Evolutionary conservation across 2,113 vertebrate genomes (phyloP), one percentile per base, ranked within the genome.

Genomic region (Brachionichthys hirsutus): DNA sequence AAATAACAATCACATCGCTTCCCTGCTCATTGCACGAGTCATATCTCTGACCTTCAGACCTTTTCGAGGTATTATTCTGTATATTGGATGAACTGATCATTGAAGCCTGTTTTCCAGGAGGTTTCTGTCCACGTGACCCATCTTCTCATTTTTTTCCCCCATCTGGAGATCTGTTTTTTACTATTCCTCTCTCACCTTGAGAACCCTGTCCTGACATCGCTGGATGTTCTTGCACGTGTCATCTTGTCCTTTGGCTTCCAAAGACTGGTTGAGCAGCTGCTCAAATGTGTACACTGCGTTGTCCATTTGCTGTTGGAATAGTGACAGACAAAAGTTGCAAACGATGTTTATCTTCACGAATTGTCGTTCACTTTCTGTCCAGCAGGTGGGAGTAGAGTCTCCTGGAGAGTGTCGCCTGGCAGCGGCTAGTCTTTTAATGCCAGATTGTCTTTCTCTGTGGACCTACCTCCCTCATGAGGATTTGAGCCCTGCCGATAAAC

Each of bases 381-480:
- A 88, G 67, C 69, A 88, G 86, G 69, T 72, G 84, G 63, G 1
- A 16, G 61, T 43, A 82, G 48, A 77, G 60, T 6, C 9, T 45
- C 22, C 5, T 30, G 24, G 24, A 3, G 24, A 6, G 5, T 30
- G 24, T 30, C 8, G 24, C 4, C 24, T 30, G 24, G 8, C 24
- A 30, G 24, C 3, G 24, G 8, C 24, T 19, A 6, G n/a, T 34
- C 22, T 49, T 55, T 49, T 20, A 14, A n/a, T 7, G 17, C 6
- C 12, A 20, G 12, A 2, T 42, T 24, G 2, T 54, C 43, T 56
- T 9, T 42, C 7, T 55, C 10, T 52, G 45, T 0, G 11, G 10
- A 1, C 88, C 78, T 72, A 98, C 97, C 95, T 95, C 94, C 64
- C 95, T 91, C 95, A 99, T 97, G 83, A 95, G 94, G 85, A 97